phyloP scores from a whole-genome alignment of 2,888 invertebrate species.

The Campoplex capitator region DNA sequence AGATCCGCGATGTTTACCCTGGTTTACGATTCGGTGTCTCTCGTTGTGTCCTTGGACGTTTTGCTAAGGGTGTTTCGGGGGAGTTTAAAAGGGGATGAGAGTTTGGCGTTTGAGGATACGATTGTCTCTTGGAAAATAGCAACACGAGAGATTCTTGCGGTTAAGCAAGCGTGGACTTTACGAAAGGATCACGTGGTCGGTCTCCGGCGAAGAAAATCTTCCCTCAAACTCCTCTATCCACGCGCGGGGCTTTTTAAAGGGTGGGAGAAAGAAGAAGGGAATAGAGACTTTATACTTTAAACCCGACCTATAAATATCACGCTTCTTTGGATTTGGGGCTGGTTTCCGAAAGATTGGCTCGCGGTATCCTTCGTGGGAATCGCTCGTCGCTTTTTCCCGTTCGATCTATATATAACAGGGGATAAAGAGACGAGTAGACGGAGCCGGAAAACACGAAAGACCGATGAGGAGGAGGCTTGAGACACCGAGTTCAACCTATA shows the following conservation, averaged over 20 bases:
- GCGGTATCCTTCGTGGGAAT: conserved; percentile 84
- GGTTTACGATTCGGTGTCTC: conserved; percentile 77
- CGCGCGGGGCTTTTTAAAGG: conserved; percentile 25
- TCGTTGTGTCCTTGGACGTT: conserved; percentile 70
- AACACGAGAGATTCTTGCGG: conserved; percentile 74
- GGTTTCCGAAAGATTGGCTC: conserved; percentile 85
- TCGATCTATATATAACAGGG: conserved; percentile 70
- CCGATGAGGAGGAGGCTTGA: conserved; percentile 4
- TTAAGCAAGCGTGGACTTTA: conserved; percentile 51
- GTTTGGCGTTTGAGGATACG: conserved; percentile 40
- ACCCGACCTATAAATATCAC: conserved; percentile 85
- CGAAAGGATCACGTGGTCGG: conserved; percentile 49
- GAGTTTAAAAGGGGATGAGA: conserved; percentile 55
- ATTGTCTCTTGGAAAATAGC: conserved; percentile 81
- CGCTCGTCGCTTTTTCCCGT: conserved; percentile 75
- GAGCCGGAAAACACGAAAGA: conserved; percentile 45
- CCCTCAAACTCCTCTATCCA: conserved; percentile 70
- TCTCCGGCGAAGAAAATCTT: conserved; percentile 40
- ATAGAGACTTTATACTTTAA: conserved; percentile 84
- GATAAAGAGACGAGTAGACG: conserved; percentile 54
- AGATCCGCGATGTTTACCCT: conserved; percentile 75
- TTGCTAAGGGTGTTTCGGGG: conserved; percentile 9
- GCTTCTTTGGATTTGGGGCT: conserved; percentile 84
- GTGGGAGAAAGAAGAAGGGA: conserved; percentile 55
- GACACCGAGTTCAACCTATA: conserved; percentile 18